Base-by-base conservation (phyloP, 2,888 invertebrate species). In the Himalopsyche japonica region DNA sequence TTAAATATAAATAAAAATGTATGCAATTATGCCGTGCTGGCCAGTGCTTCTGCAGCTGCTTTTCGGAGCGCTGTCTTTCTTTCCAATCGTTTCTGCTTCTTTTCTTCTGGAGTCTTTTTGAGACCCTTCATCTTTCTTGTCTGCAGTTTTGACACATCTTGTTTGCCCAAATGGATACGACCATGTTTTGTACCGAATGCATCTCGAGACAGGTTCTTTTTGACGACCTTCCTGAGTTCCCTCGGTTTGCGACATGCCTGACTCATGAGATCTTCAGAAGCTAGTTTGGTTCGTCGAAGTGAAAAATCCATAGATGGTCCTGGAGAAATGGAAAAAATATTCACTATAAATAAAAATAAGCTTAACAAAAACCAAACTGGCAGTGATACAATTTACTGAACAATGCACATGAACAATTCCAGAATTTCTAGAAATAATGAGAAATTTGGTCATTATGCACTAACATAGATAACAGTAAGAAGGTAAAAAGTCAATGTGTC, bases 41-140 rank as follows among this genome's bases (percentile, higher is more conserved):
- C 77, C 2, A 77, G 27, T 30, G 80, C 7, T 88, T 88, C 89
- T 8, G 89, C 84, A 12, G 70, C 70, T 12, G 70, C 70, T 27
- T 70, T 70, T 15, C 70, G 70, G 70, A 70, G 70, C 15, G 89
- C 89, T 1, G 88, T 85, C 88, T 92, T 93, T 88, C 93, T 94
- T 87, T 93, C 93, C 83, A 92, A 90, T 12, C 93, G 90, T 88
- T 93, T 92, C 24, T 92, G 90, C 88, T 95, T 95, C 88, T 92
- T 94, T 88, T 96, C 96, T 85, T 94, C 93, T 0, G 94, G 90
- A 0, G 95, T 94, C 90, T 96, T 97, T 88, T 95, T 95, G 80
- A 98, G 91, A 57, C 97, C 98, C 90, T 97, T 98, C 94, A 98
- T 96, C 90, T 97, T 98, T 86, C 98, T 94, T 3, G 97, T 98